Base-by-base conservation (phyloP, 1,140 invertebrate species). In the Drosophila sproati region DNA sequence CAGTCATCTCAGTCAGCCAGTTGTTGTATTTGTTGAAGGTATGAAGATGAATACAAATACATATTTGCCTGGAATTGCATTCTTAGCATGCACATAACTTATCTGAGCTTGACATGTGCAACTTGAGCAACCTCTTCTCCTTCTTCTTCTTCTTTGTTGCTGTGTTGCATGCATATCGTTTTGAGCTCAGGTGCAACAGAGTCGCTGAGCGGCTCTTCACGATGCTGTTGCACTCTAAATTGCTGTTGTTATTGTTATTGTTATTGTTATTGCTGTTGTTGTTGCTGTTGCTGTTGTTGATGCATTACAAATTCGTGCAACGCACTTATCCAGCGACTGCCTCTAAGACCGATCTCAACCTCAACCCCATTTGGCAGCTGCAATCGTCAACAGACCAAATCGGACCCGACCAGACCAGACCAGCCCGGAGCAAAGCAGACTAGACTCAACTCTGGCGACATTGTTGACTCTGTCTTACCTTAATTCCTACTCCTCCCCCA, bases 261-360 rank as follows among this genome's bases (percentile, higher is more conserved):
- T 34, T 62, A 5, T 69, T 68, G 39, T 28, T 47, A 10, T 34
- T 35, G 10, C 66, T 76, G 56, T 52, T 37, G 57, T 45, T 51
- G 35, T 43, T 45, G 55, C 37, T 61, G 31, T 32, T 60, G 51
- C 20, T 62, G 45, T 32, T 20, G 35, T 57, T 74, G 73, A 64
- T 39, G 59, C 73, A 55, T 77, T 78, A 54, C 76, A 73, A 80
- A 79, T 80, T 78, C 52, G 59, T 74, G 54, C 55, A 71, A 73
- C 50, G 75, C 75, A 77, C 73, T 75, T 75, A 72, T 69, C 28
- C 43, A 72, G 57, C 32, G 51, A 45, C 32, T 32, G 39, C 52
- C 45, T 62, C 50, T 43, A n/a, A 43, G 45, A 62, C 43, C 12
- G 31, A 28, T 31, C 6, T 10, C 31, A 12, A n/a, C 12, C 20